These are phyloP conservation scores for Synchiropus splendidus DNA, from an alignment of 2,113 vertebrate genomes.

Conservation along the genomic window DNA sequence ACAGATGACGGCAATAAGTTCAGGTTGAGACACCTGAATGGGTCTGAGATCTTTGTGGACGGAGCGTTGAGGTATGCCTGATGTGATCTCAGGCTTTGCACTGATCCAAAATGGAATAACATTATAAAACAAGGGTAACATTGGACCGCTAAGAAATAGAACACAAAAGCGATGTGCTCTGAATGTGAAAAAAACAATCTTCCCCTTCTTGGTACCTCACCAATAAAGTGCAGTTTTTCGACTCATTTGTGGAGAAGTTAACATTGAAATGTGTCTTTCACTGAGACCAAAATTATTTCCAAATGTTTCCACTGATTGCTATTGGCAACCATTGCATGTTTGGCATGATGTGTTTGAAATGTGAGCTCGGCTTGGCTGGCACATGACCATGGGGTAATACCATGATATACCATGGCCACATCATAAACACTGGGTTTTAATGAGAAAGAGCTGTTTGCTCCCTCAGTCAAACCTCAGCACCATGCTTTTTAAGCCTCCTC, in stretches of 20 bases:
- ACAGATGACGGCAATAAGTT: conserved; percentile 4
- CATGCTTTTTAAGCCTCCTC: not conserved
- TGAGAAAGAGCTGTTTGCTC: conserved; percentile 28
- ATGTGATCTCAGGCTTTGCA: conserved; percentile 20
- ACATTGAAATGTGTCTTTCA: conserved; percentile 42
- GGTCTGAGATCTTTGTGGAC: conserved; percentile 12
- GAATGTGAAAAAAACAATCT: not conserved
- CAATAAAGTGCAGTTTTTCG: conserved; percentile 27
- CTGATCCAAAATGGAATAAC: conserved; percentile 17
- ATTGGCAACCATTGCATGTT: conserved; percentile 31
- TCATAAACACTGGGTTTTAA: conserved; percentile 13
- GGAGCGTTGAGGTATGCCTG: conserved; percentile 14
- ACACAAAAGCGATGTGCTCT: conserved; percentile 48
- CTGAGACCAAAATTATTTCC: conserved; percentile 53
- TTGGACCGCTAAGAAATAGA: conserved; percentile 13
- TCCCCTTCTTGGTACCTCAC: conserved; percentile 23
- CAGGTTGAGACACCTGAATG: conserved; percentile 32
- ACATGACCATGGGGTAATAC: conserved; percentile 20
- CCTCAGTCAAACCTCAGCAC: conserved; percentile 4
- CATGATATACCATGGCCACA: conserved; percentile 4
- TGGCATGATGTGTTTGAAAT: conserved; percentile 35
- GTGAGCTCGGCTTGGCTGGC: conserved; percentile 20
- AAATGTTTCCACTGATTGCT: conserved; percentile 56
- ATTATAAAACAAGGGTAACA: not conserved
- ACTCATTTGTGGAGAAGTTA: conserved; percentile 23